Evolutionary conservation across 2,113 vertebrate species (phyloP).

Genomic region (Zosterops japonicus): DNA sequence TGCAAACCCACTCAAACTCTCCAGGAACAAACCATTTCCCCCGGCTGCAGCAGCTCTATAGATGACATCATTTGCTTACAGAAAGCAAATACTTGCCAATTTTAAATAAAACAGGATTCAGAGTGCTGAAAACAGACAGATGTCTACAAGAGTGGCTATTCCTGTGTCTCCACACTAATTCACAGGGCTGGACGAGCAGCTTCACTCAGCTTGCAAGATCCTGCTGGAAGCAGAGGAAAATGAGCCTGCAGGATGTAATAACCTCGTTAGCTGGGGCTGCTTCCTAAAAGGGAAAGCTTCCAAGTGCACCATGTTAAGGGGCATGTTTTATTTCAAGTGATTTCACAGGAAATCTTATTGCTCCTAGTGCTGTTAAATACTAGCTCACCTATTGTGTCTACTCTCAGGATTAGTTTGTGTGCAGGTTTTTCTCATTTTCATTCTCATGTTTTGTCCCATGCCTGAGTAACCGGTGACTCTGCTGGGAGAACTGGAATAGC

Average conservation of each 20-base stretch:
- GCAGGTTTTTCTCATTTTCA: neutral
- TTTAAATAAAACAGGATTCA: constrained; percentile 37
- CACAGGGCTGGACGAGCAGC: neutral
- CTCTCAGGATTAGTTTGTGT: neutral
- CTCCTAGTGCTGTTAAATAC: neutral
- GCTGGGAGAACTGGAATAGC: neutral
- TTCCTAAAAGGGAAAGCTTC: constrained; percentile 8
- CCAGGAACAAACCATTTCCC: neutral
- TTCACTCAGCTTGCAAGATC: neutral
- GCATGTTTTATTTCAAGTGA: neutral
- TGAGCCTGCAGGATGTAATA: neutral
- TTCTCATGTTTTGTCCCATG: neutral
- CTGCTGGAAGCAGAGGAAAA: neutral
- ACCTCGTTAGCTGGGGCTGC: neutral
- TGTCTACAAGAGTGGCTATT: constrained; percentile 10
- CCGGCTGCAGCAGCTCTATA: neutral
- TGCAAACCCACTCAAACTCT: neutral
- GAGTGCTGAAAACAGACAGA: constrained; percentile 42
- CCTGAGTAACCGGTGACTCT: neutral
- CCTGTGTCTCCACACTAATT: neutral
- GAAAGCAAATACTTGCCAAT: constrained; percentile 24
- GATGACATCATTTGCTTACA: constrained; percentile 41
- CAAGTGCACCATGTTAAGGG: neutral
- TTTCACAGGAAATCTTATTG: neutral
- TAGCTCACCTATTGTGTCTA: neutral